phyloP scores from a whole-genome alignment of 2,797 vertebrate genomes.

The Clarias laeviceps region DNA sequence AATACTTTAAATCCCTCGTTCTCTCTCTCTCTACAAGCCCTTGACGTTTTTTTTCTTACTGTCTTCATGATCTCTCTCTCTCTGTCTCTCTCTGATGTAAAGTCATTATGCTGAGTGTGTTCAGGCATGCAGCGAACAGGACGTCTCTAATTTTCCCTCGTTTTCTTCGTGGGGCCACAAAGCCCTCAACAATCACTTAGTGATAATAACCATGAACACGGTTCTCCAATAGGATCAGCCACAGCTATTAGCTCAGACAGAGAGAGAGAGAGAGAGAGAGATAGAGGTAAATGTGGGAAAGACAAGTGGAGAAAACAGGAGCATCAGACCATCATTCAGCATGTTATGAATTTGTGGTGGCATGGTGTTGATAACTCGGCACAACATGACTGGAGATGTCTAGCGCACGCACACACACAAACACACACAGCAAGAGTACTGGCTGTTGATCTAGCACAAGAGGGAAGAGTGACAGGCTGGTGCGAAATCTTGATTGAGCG shows the following conservation, averaged over 20 bases:
- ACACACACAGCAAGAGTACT: slow-evolving; percentile 3
- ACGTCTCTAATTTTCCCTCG: slow-evolving; percentile 49
- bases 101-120: slow-evolving; percentile 37
- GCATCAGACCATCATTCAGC: slow-evolving; percentile 63
- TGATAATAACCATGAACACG: slow-evolving; percentile 54
- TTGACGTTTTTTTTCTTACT: no score
- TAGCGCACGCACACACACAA: slow-evolving; percentile 45
- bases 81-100: slow-evolving; percentile 1
- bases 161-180: slow-evolving; percentile 48
- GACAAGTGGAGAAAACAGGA: slow-evolving; percentile 23
- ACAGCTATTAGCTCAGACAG: slow-evolving; percentile 37
- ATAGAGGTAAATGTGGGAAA: slow-evolving; percentile 10
- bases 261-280: slow-evolving; percentile 14
- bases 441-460: slow-evolving; percentile 33
- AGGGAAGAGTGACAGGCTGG: slow-evolving; percentile 43
- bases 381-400: slow-evolving; percentile 64
- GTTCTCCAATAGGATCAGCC: slow-evolving; percentile 33
- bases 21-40: not conserved
- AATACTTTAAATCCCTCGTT: not conserved
- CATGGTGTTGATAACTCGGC: slow-evolving; percentile 69
- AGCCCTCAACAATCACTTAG: slow-evolving; percentile 54
- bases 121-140: slow-evolving; percentile 35
- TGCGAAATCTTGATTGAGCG: slow-evolving; percentile 30
- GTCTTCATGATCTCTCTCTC: not conserved
- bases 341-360: slow-evolving; percentile 72